Conservation (phyloP, 1,140 invertebrate genomes). For the Solenopsis invicta region DNA sequence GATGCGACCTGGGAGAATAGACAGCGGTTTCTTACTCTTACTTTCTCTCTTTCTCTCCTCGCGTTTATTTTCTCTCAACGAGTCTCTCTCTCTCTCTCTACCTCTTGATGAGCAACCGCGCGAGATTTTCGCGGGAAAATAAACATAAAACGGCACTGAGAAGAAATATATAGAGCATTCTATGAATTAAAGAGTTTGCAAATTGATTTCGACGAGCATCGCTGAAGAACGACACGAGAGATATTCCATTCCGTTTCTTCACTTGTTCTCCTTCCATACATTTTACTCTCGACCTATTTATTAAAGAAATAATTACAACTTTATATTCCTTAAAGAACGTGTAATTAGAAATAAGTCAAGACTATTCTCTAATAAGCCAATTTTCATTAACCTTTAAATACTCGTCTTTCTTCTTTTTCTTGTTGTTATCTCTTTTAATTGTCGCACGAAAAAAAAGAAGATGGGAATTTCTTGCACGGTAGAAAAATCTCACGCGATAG, state of each 20-base stretch:
- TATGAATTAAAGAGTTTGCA: not conserved
- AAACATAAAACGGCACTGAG: conserved; percentile 19
- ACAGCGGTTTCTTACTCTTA: conserved; percentile 47
- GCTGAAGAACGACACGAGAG: conserved; percentile 18
- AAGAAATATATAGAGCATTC: conserved; percentile 24
- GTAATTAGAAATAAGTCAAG: not conserved
- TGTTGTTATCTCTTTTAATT: conserved; percentile 11
- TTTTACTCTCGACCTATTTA: not conserved
- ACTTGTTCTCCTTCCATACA: not conserved
- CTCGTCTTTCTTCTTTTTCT: not conserved
- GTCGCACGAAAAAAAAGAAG: not conserved
- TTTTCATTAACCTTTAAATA: conserved; percentile 39
- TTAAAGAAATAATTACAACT: not conserved
- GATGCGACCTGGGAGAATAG: conserved; percentile 44
- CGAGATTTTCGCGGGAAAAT: conserved; percentile 11
- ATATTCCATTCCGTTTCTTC: conserved; percentile 12
- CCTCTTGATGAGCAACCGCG: conserved; percentile 3
- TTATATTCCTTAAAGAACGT: not conserved
- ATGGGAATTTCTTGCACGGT: not conserved
- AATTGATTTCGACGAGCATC: not conserved
- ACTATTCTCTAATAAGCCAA: not conserved
- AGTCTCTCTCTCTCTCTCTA: not conserved
- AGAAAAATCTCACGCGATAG: conserved; percentile 5
- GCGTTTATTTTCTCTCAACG: conserved; percentile 14
- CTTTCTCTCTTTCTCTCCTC: conserved; percentile 47